Percentiles rank a stretch among this genome's conserved stretches.
These are phyloP conservation scores for Tachuris rubrigastra DNA, from an alignment of 2,113 vertebrate species.

Conservation along the genomic window DNA sequence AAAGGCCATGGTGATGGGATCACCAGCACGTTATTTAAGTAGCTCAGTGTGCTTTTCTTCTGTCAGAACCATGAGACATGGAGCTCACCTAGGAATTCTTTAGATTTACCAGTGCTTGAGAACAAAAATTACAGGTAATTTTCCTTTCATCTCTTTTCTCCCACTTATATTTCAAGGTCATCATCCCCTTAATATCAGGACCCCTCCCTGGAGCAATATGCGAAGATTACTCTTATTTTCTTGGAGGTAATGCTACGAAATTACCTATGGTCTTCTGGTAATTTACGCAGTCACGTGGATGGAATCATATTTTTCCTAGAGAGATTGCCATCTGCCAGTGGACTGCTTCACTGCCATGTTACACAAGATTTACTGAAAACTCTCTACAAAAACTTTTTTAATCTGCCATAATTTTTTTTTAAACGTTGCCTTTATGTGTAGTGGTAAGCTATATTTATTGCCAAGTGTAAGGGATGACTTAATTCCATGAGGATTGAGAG, in stretches of 20 bases:
- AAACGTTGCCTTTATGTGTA: neutral
- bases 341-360: neutral
- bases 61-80: neutral
- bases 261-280: conserved; percentile 18
- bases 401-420: neutral
- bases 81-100: neutral
- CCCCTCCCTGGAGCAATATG: conserved; percentile 17
- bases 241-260: conserved; percentile 46
- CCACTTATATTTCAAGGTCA: conserved; percentile 45
- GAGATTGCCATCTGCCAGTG: neutral
- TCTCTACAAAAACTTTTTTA: neutral
- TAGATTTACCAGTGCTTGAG: conserved; percentile 5
- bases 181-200: conserved; percentile 28
- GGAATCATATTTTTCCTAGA: conserved; percentile 24
- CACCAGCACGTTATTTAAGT: neutral
- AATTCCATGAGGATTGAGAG: neutral
- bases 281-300: neutral
- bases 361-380: neutral
- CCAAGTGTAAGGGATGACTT: neutral
- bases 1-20: neutral
- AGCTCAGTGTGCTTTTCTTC: neutral
- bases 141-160: conserved; percentile 53
- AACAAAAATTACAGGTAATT: conserved; percentile 50
- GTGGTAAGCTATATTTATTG: neutral
- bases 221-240: conserved; percentile 59